These are phyloP conservation scores for Daktulosphaira vitifoliae DNA, from an alignment of 1,140 invertebrate species.

Conservation along the genomic window DNA sequence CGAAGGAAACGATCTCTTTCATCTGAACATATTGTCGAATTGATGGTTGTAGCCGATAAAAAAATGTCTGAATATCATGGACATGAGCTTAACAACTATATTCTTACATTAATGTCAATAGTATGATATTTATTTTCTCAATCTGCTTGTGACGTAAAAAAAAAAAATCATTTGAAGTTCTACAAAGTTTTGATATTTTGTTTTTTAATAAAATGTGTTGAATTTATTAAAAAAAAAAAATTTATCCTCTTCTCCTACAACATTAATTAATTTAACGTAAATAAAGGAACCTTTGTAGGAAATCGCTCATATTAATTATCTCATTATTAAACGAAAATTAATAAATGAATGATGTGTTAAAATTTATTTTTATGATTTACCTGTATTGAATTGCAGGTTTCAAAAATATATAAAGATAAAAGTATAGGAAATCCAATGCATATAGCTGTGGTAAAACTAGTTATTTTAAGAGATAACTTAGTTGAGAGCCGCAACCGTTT, in stretches of 20 bases:
- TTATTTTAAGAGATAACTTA: slow-evolving; percentile 51
- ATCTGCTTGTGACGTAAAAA: too few relatives aligned
- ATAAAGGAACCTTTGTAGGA: slow-evolving; percentile 28
- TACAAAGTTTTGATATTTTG: too few relatives aligned
- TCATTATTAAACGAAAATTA: too few relatives aligned
- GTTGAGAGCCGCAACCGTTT: slow-evolving; percentile 38
- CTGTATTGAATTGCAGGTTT: too few relatives aligned
- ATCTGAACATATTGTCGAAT: slow-evolving; percentile 63
- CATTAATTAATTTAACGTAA: too few relatives aligned
- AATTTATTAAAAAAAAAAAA: too few relatives aligned
- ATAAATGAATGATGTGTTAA: not conserved
- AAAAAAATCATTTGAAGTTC: too few relatives aligned
- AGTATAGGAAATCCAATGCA: slow-evolving; percentile 72
- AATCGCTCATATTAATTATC: too few relatives aligned
- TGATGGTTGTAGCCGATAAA: slow-evolving; percentile 67
- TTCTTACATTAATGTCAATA: slow-evolving; percentile 70
- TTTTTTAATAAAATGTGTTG: too few relatives aligned
- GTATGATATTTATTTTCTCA: slow-evolving; percentile 50
- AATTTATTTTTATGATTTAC: too few relatives aligned
- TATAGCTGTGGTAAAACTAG: slow-evolving; percentile 61
- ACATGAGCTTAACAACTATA: slow-evolving; percentile 54
- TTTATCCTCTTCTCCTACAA: too few relatives aligned
- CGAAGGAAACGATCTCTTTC: slow-evolving; percentile 42
- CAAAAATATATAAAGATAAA: slow-evolving; percentile 67
- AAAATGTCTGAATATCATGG: slow-evolving; percentile 70